Base-by-base conservation (phyloP, 2,888 invertebrate species). In the Drosophila bunnanda region DNA sequence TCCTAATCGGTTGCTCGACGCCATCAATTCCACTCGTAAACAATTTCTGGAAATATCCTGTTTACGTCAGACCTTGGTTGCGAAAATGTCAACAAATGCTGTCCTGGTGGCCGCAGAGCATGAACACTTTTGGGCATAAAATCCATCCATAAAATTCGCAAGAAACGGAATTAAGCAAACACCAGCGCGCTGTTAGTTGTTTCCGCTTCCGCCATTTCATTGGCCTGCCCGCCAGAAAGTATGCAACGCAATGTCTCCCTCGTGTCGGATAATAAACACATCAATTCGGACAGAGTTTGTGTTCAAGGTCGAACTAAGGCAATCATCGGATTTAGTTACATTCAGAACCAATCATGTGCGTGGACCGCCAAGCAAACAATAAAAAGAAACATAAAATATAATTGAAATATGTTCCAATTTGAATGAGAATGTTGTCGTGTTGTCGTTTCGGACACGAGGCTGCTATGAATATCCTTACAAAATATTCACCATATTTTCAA, bases 1-100 rank as follows among this genome's bases (percentile, higher is more conserved):
- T 61, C 66, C 75, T 75, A 76, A 88, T 76, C 83, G 72, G 76
- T 70, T 77, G 53, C 54, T 25, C 56, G 72, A 76, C 73, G 76
- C 69, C 71, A 82, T 86, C 80, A 77, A 80, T 80, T 55, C 43
- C 59, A 68, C 76, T 72, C 83, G 76, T 82, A 85, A 88, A 86
- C 76, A 75, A 85, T 78, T 80, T 76, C 50, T 57, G 22, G 48
- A 44, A 77, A 79, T 70, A 74, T 61, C 71, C 44, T 68, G 68
- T 72, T 86, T 77, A 75, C 81, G 84, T 73, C 77, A 80, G 50
- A 32, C 28, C 38, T 30, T 54, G 44, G 54, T 22, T 44, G 55
- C 48, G 52, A 64, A 54, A 48, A 43, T 77, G 80, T 73, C 69
- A 71, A 55, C 68, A 71, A 67, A 74, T 70, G 15, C 2, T 44